Percentiles rank a stretch among this genome's conserved stretches.
Conservation (phyloP, 2,888 invertebrate genomes). For the Reticulitermes lucifugus region DNA sequence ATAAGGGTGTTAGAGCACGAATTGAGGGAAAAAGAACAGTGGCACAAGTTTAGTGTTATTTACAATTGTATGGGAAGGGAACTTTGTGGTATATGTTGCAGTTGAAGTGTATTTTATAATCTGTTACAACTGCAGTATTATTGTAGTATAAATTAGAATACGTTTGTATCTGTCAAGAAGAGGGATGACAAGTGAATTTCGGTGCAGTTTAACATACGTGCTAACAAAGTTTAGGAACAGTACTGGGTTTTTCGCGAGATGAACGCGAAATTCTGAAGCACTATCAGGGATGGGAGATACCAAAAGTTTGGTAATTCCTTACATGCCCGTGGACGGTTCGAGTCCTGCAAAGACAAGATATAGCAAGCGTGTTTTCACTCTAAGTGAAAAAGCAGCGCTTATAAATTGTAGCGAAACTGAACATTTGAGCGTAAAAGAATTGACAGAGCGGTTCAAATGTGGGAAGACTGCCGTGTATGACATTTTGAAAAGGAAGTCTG, state of each 20-base stretch:
- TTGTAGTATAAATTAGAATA: background rate
- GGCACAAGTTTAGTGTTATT: background rate
- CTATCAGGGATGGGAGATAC: no score
- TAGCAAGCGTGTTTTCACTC: background rate
- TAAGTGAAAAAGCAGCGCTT: background rate
- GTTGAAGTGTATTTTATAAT: background rate
- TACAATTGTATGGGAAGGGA: background rate
- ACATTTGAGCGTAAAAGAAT: background rate
- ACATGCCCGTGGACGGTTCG: background rate
- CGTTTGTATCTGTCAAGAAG: background rate
- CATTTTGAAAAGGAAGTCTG: background rate
- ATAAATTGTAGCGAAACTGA: conserved; percentile 3
- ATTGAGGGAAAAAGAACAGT: background rate
- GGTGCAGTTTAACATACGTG: background rate
- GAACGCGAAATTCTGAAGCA: no score
- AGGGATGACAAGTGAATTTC: background rate
- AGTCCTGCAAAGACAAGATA: background rate
- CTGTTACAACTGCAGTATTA: no score
- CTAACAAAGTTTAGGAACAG: background rate
- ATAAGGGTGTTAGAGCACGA: background rate
- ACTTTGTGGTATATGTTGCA: background rate
- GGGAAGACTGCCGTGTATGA: background rate
- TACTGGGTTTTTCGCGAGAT: background rate
- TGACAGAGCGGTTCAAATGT: background rate
- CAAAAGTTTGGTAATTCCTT: background rate